A percentile compares a stretch with the other conserved stretches of the same genome.
Evolutionary conservation across 2,113 vertebrate genomes (phyloP).

Genomic region (Stigmatopora argus): DNA sequence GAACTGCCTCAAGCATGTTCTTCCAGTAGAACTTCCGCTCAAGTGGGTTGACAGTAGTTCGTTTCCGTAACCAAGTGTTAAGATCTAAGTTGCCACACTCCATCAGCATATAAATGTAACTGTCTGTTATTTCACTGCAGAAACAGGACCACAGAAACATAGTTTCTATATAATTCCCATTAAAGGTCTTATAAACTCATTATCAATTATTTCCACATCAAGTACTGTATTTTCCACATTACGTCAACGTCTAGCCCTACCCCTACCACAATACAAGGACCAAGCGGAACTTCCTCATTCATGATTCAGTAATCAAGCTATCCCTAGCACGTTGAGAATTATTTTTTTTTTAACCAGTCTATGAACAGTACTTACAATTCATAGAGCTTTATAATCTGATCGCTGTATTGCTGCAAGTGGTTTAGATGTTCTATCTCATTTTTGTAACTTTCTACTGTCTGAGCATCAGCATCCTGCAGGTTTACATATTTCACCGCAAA

Average conservation of each 20-base stretch:
- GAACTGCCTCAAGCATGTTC: conserved; percentile 95
- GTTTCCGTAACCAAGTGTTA: conserved; percentile 92
- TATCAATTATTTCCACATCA: too few species aligned
- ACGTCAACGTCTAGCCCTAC: too few species aligned
- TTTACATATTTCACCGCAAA: conserved; percentile 92
- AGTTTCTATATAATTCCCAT: neutral
- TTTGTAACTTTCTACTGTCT: conserved; percentile 88
- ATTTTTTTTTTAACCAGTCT: neutral
- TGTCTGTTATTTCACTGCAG: conserved; percentile 86
- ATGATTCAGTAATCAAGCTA: too few species aligned
- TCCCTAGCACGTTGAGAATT: too few species aligned
- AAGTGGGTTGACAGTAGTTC: conserved; percentile 81
- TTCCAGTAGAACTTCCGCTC: conserved; percentile 97
- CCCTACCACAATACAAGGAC: too few species aligned
- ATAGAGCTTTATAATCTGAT: conserved; percentile 94
- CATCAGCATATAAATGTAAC: conserved; percentile 94
- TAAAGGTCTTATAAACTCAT: neutral
- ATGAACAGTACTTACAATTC: conserved; percentile 79
- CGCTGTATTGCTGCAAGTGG: conserved; percentile 88
- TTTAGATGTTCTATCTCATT: conserved; percentile 94
- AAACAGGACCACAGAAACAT: conserved; percentile 14
- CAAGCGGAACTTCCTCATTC: too few species aligned
- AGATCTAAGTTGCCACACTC: conserved; percentile 96
- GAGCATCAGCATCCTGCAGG: conserved; percentile 85
- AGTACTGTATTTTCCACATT: too few species aligned